Conservation (phyloP, 2,888 invertebrate genomes). For the Myathropa florea region DNA sequence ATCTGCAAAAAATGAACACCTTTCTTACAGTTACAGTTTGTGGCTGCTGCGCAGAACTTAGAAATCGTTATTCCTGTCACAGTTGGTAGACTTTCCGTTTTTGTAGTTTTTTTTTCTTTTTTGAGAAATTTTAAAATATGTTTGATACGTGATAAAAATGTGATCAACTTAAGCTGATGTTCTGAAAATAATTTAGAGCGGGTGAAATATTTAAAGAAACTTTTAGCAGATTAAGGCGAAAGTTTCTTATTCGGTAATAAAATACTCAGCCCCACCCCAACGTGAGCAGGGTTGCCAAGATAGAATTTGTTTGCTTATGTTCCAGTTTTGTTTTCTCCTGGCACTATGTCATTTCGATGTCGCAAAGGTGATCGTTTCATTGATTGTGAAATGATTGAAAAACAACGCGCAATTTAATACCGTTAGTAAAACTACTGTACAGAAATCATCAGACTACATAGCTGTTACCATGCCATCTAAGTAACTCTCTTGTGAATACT, state of each 20-base stretch:
- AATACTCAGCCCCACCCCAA: slow-evolving; percentile 58
- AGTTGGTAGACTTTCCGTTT: slow-evolving; percentile 24
- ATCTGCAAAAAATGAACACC: slow-evolving; percentile 21
- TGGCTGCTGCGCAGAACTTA: slow-evolving; percentile 48
- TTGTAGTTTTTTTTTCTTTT: background rate
- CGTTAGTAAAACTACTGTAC: too few species aligned
- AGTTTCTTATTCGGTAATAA: slow-evolving; percentile 8
- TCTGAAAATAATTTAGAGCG: background rate
- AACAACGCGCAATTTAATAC: too few species aligned
- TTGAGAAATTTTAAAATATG: background rate
- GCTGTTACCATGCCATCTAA: too few species aligned
- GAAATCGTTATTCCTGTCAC: slow-evolving; percentile 14
- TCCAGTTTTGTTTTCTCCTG: slow-evolving; percentile 3
- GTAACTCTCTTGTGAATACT: too few species aligned
- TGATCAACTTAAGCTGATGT: background rate
- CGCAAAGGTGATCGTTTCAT: background rate
- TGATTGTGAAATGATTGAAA: too few species aligned
- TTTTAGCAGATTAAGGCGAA: background rate
- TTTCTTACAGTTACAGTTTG: slow-evolving; percentile 33
- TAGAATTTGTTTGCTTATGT: slow-evolving; percentile 8
- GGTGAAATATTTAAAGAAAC: background rate
- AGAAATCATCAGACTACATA: too few species aligned
- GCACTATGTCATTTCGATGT: background rate
- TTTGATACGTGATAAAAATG: background rate
- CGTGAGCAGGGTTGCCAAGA: slow-evolving; percentile 53